Base-by-base conservation (phyloP, 2,797 vertebrate species). In the Apodemus agrarius region DNA sequence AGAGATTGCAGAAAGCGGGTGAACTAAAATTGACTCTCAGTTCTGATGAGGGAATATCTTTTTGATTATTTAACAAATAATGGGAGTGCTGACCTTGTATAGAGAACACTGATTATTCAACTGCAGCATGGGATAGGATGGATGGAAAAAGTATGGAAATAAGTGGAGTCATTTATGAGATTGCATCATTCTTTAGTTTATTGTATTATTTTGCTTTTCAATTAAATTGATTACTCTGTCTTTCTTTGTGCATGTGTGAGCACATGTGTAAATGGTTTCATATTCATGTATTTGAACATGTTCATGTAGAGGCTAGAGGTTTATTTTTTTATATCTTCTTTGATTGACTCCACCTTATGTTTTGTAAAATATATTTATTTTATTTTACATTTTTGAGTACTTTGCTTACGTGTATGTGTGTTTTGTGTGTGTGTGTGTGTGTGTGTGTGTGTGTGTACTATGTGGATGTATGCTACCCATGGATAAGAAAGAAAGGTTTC, bases 261-360 rank as follows among this genome's bases (percentile, higher is more conserved):
- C 6, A 17, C 7, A 0, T 74, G 4, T 57, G 67, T 7, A 40
- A 4, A 12, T 43, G 37, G 1, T 17, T 13, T 3, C 1, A 59
- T 6, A 57, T 59, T 5, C 37, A 12, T 75, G 1, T 75, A n/a
- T 74, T 87, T 87, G 34, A 29, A 17, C 9, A 13, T 19, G 26
- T 69, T 12, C 67, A 24, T 19, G 14, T n/a, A n/a, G n/a, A 74
- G 49, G 34, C 9, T n/a, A 74, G 8, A 29, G 14, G n/a, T 40
- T 72, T 49, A 57, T 19, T 52, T 37, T 52, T 72, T 72, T 16
- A 12, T 26, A 69, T 69, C 43, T 67, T 86, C 63, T 69, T 67
- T 31, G 67, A 49, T 9, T 49, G 43, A 12, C 2, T 85, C 29
- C 17, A 46, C 82, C 40, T 49, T 67, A 69, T 24, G 52, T 49